Conservation (phyloP, 2,888 invertebrate genomes). For the Lasioglossum marginatum region DNA sequence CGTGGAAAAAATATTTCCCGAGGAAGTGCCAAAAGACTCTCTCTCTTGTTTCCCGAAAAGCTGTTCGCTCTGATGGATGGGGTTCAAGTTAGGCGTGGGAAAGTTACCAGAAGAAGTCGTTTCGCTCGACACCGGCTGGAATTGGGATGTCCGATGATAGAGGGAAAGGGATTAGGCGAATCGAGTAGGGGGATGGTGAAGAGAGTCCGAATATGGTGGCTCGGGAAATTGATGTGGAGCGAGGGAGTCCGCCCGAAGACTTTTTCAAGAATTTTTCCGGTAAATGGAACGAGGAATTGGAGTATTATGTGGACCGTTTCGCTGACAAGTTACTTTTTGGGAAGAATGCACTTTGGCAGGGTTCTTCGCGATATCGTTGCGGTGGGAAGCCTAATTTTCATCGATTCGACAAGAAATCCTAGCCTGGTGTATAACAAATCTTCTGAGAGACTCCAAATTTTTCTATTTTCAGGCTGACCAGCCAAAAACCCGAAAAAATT, state of each 20-base stretch:
- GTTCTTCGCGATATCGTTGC: not conserved
- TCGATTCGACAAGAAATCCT: not conserved
- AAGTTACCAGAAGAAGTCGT: not conserved
- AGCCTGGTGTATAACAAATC: not conserved
- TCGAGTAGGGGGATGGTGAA: not conserved
- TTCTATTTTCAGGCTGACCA: not conserved
- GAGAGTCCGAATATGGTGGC: not conserved
- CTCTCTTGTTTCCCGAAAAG: not conserved
- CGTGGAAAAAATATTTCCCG: not conserved
- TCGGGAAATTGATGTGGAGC: not conserved
- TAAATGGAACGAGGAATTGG: not conserved
- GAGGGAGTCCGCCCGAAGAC: not conserved
- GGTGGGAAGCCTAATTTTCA: not conserved
- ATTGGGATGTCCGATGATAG: constrained; percentile 12
- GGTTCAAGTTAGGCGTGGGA: not conserved
- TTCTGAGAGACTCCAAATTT: not conserved
- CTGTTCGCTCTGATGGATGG: not conserved
- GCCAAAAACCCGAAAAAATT: not conserved
- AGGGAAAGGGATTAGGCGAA: constrained; percentile 5
- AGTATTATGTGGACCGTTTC: not conserved
- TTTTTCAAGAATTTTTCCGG: constrained; percentile 1
- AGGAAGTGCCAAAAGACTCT: not conserved
- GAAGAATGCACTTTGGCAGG: not conserved
- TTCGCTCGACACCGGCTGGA: constrained; percentile 3
- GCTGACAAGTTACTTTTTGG: not conserved